phyloP scores from a whole-genome alignment of 2,113 vertebrate species.

The Columbina picui region DNA sequence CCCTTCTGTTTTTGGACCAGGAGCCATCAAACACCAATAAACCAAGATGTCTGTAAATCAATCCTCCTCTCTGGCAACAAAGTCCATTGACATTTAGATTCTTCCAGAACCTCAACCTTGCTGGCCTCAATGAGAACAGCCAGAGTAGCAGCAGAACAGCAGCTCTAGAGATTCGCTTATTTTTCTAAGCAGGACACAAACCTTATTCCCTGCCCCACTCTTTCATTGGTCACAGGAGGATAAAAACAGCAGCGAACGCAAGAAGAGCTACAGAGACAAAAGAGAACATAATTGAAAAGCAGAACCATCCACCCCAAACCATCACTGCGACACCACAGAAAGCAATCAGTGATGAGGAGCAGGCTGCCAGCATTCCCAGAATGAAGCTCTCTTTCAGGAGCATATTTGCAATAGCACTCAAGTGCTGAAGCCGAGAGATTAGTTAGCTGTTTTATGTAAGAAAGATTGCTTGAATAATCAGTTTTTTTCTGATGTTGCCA shows the following conservation, averaged over 20 bases:
- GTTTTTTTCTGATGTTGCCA: constrained; percentile 48
- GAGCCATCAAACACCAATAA: not conserved
- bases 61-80: not conserved
- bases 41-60: not conserved
- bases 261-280: not conserved
- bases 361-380: not conserved
- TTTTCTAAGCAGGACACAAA: not conserved
- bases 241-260: not conserved
- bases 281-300: not conserved
- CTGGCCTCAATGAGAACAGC: not conserved
- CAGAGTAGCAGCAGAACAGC: not conserved
- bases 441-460: constrained; percentile 20
- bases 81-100: not conserved
- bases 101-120: not conserved
- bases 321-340: not conserved
- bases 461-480: constrained; percentile 40
- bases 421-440: constrained; percentile 10
- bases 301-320: not conserved
- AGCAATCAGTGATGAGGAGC: not conserved
- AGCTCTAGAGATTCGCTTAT: not conserved
- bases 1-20: not conserved
- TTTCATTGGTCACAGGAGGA: not conserved
- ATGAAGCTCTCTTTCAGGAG: not conserved
- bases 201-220: not conserved
- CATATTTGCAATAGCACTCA: not conserved